Evolutionary conservation across 1,140 invertebrate species (phyloP).

Genomic region (Drosophila arawakana): DNA sequence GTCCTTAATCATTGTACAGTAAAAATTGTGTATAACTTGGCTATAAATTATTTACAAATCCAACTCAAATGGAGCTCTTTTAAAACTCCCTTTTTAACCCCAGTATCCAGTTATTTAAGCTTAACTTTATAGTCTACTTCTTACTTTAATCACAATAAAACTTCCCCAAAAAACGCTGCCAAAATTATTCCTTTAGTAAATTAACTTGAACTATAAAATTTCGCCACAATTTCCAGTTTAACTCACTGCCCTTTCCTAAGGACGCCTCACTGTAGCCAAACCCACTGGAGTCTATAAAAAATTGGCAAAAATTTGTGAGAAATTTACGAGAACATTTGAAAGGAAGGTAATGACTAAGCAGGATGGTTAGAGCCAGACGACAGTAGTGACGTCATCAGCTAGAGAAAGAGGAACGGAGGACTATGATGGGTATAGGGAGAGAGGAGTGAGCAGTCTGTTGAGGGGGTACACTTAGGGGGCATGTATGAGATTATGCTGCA

Average conservation of each 20-base stretch:
- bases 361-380: constrained; percentile 16
- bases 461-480: not conserved
- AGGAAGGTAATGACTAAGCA: not conserved
- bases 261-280: not conserved
- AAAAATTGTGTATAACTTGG: too few species aligned
- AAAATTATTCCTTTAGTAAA: too few species aligned
- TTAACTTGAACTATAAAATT: too few species aligned
- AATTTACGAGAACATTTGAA: constrained; percentile 20
- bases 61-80: too few species aligned
- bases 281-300: not conserved
- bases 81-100: too few species aligned
- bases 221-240: not conserved
- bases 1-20: too few species aligned
- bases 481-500: constrained; percentile 54
- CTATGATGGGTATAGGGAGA: not conserved
- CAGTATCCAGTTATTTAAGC: too few species aligned
- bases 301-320: constrained; percentile 10
- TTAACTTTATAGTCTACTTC: too few species aligned
- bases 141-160: too few species aligned
- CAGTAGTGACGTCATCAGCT: constrained; percentile 34
- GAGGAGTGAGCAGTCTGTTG: too few species aligned
- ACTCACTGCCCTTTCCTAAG: not conserved
- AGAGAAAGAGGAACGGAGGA: constrained; percentile 8
- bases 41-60: too few species aligned
- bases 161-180: too few species aligned